Base-by-base conservation (phyloP, 1,140 invertebrate species). In the Neotoxoptera formosana region DNA sequence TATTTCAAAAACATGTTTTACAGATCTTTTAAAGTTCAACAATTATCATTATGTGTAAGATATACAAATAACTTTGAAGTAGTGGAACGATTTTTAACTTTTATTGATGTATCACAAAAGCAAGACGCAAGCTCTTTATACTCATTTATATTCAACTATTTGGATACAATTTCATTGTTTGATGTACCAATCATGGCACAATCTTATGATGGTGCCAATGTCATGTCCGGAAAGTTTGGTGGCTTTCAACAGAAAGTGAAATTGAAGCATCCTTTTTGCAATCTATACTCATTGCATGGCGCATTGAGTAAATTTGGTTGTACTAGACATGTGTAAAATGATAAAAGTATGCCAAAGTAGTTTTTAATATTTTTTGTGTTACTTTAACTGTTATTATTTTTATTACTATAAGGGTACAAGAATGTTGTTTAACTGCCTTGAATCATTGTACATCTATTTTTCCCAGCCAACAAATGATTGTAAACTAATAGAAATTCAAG, bases 11-110 rank as follows among this genome's bases (percentile, higher is more conserved):
- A 41, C 21, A 86, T 45, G 34, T 36, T 86, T 86, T 86, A 41
- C 17, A 88, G 86, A 14, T 88, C 21, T 48, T n/a, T 48, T 23
- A 88, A 51, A 88, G 45, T 1, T 47, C 23, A 88, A 88, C 87
- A 89, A n/a, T n/a, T 89, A 51, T 89, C 48, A 41, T 51, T 89
- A 25, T 89, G 87, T 53, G 20, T 89, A 51, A 89, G 87, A 53
- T 89, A 56, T 89, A 34, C 45, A 23, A 89, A 51, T 34, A 51
- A 89, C 7, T 51, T 89, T 51, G n/a, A 51, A n/a, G 48, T 56
- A 34, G 20, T 34, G 11, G 87, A 89, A 89, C 87, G 17, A 34
- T 89, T 89, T 51, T 89, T 89, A n/a, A 51, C 30, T 20, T 88
- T 88, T 88, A 88, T 88, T 88, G 30, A 88, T 48, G 41, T 45